A percentile compares a stretch with the other conserved stretches of the same genome.
phyloP scores from a whole-genome alignment of 1,140 invertebrate genomes.

The Musca vetustissima region DNA sequence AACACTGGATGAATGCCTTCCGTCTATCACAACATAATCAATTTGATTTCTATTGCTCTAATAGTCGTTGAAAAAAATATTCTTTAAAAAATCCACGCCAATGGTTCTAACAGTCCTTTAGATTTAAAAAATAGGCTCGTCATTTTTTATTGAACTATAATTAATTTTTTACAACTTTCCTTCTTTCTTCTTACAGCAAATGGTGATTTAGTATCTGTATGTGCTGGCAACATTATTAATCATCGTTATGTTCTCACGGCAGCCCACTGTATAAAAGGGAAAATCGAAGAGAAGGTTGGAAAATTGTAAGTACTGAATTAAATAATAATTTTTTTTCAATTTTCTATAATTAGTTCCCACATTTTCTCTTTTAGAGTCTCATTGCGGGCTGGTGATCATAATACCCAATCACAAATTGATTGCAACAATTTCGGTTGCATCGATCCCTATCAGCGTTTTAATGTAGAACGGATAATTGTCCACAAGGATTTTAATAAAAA shows the following conservation, averaged over 20 bases:
- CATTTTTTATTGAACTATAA: too few relatives aligned
- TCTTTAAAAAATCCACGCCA: too few relatives aligned
- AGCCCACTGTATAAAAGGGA: slow-evolving; percentile 63
- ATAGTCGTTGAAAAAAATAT: too few relatives aligned
- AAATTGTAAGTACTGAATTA: slow-evolving; percentile 55
- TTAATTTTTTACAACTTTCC: too few relatives aligned
- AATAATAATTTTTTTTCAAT: not conserved
- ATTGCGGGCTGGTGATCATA: slow-evolving; percentile 56
- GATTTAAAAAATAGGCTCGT: too few relatives aligned
- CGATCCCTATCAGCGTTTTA: slow-evolving; percentile 15
- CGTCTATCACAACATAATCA: too few relatives aligned
- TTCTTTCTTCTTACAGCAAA: slow-evolving; percentile 11
- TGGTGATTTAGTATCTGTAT: slow-evolving; percentile 40
- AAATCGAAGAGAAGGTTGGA: slow-evolving; percentile 53
- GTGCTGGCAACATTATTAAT: slow-evolving; percentile 58
- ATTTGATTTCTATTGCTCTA: too few relatives aligned
- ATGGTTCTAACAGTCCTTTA: too few relatives aligned
- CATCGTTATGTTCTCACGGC: slow-evolving; percentile 65
- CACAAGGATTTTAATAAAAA: slow-evolving; percentile 39
- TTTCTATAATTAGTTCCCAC: not conserved
- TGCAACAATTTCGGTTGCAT: slow-evolving; percentile 42
- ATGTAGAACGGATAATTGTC: slow-evolving; percentile 40
- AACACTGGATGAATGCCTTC: too few relatives aligned
- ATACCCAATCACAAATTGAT: slow-evolving; percentile 49
- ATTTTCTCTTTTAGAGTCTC: slow-evolving; percentile 31